Percentiles rank a stretch among this genome's conserved stretches.
Evolutionary conservation across 2,797 vertebrate genomes (phyloP).

Genomic region (Hypotaenidia philippensis): DNA sequence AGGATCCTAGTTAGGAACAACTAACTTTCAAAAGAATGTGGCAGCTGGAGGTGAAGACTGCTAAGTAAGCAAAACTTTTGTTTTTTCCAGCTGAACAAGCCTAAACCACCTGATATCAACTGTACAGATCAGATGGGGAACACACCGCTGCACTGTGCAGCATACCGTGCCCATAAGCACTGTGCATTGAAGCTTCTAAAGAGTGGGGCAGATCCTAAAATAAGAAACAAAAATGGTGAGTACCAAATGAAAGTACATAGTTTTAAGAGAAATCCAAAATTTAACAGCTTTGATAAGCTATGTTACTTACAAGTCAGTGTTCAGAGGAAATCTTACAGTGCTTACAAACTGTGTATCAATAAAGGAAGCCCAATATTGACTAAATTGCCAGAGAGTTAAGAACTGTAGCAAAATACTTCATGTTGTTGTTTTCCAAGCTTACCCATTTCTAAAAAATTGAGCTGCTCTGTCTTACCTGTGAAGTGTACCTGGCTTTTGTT

Average conservation of each 20-base stretch:
- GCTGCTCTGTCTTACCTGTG: not conserved
- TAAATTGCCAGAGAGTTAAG: not conserved
- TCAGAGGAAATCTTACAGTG: not conserved
- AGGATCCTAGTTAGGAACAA: not conserved
- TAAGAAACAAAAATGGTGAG: constrained; percentile 90
- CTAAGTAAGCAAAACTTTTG: not conserved
- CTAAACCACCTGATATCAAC: constrained; percentile 86
- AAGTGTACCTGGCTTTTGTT: not conserved
- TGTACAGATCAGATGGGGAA: constrained; percentile 91
- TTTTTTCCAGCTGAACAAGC: constrained; percentile 83
- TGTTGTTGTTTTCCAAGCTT: not conserved
- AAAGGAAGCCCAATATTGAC: not conserved
- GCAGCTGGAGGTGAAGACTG: not conserved
- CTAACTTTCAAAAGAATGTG: not conserved
- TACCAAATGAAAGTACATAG: not conserved
- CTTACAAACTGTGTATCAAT: not conserved
- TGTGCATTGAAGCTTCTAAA: constrained; percentile 90
- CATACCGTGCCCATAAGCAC: constrained; percentile 91
- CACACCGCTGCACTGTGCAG: constrained; percentile 91
- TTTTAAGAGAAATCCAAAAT: not conserved
- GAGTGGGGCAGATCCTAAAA: constrained; percentile 85
- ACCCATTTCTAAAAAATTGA: not conserved
- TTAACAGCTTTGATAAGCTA: not conserved
- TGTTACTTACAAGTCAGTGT: not conserved
- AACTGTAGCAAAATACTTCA: not conserved